phyloP scores from a whole-genome alignment of 2,888 invertebrate genomes.

The Brassicogethes aeneus region DNA sequence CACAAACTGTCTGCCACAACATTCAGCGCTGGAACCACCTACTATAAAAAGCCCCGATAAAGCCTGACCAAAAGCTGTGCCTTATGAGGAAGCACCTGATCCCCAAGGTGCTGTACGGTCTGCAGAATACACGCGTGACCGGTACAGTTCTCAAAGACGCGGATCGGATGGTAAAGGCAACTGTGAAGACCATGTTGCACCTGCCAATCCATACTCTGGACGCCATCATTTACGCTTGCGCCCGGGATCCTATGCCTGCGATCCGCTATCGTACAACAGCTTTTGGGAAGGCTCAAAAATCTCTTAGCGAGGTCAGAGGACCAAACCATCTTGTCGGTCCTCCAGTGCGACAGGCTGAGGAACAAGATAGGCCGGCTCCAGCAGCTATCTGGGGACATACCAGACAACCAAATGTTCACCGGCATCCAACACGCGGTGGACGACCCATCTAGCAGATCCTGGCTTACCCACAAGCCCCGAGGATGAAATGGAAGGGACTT shows the following conservation, averaged over 20 bases:
- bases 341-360: too few relatives aligned
- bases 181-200: slow-evolving; percentile 24
- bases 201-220: slow-evolving; percentile 22
- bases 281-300: too few relatives aligned
- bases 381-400: too few relatives aligned
- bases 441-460: too few relatives aligned
- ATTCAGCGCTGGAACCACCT: slow-evolving; percentile 19
- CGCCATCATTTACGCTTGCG: too few relatives aligned
- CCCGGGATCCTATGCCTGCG: too few relatives aligned
- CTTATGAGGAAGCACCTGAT: slow-evolving; percentile 26
- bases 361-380: too few relatives aligned
- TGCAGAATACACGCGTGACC: slow-evolving; percentile 24
- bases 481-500: slow-evolving; percentile 23
- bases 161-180: slow-evolving; percentile 26
- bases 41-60: slow-evolving; percentile 26
- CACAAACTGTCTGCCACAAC: slow-evolving; percentile 8
- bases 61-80: slow-evolving; percentile 33
- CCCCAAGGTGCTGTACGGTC: slow-evolving; percentile 27
- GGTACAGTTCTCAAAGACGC: slow-evolving; percentile 18
- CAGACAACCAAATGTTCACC: too few relatives aligned
- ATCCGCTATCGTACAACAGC: too few relatives aligned
- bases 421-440: too few relatives aligned
- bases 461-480: slow-evolving; percentile 11
- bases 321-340: too few relatives aligned
- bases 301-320: too few relatives aligned